phyloP scores from a whole-genome alignment of 1,140 invertebrate species.

The Physella acuta region DNA sequence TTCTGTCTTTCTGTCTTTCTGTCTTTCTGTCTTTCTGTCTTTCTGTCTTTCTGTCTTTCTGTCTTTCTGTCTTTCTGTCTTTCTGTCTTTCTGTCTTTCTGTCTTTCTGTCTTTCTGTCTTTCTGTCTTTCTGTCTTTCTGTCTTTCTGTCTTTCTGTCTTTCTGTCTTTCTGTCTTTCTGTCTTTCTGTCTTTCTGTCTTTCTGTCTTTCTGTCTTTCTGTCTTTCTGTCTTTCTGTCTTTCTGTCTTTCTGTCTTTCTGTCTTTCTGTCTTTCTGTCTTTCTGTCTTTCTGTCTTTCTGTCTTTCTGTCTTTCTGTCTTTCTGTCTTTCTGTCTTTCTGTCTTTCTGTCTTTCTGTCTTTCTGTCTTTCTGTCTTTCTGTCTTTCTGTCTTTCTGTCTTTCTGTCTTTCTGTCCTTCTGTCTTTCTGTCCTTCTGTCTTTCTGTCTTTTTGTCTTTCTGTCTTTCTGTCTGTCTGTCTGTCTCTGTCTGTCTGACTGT shows the following conservation, averaged over 20 bases:
- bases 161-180: not conserved
- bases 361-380: constrained; percentile 11
- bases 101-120: not conserved
- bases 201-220: not conserved
- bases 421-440: constrained; percentile 14
- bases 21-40: not conserved
- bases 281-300: not conserved
- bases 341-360: not conserved
- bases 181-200: not conserved
- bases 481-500: too few relatives aligned
- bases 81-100: not conserved
- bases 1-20: not conserved
- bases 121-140: not conserved
- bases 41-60: not conserved
- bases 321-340: not conserved
- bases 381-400: constrained; percentile 6
- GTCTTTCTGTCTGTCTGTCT: too few relatives aligned
- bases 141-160: not conserved
- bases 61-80: not conserved
- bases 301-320: constrained; percentile 1
- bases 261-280: not conserved
- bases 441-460: constrained; percentile 15
- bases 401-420: constrained; percentile 8
- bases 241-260: not conserved
- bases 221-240: not conserved